Evolutionary conservation across 2,888 invertebrate genomes (phyloP).

Genomic region (Copidosoma aretas): DNA sequence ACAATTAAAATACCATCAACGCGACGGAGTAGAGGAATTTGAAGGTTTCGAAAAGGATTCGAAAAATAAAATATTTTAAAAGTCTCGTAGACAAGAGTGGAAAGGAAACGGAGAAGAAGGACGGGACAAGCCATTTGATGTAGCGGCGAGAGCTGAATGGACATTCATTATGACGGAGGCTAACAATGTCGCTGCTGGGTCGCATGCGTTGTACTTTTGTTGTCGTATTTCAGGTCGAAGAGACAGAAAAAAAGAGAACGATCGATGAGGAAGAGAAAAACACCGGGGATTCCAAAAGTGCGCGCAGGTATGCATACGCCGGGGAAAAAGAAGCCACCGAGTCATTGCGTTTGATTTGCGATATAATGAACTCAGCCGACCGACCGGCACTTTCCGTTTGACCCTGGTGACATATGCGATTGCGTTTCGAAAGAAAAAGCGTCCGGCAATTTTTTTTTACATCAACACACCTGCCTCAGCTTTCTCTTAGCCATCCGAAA

Average conservation of each 20-base stretch:
- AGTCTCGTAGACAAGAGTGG: slow-evolving; percentile 58
- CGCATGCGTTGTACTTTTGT: not conserved
- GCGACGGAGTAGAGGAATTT: no score
- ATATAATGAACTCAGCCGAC: not conserved
- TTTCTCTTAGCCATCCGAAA: no score
- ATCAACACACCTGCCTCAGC: no score
- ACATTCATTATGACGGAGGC: not conserved
- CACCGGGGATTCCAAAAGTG: no score
- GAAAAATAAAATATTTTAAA: slow-evolving; percentile 54
- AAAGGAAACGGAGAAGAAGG: slow-evolving; percentile 58
- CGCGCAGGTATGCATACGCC: not conserved
- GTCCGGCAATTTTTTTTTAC: not conserved
- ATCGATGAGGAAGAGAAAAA: not conserved
- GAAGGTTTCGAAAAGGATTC: not conserved
- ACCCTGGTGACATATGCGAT: not conserved
- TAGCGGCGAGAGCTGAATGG: not conserved
- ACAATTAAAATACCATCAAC: no score
- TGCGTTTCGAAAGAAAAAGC: not conserved
- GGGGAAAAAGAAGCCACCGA: not conserved
- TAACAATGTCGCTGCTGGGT: not conserved
- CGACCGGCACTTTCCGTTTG: not conserved
- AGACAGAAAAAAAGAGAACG: not conserved
- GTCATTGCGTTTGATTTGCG: not conserved
- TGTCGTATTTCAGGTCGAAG: not conserved
- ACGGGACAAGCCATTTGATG: not conserved